These are phyloP conservation scores for Ctenopoma multispine DNA, from an alignment of 2,797 vertebrate species.

Conservation along the genomic window DNA sequence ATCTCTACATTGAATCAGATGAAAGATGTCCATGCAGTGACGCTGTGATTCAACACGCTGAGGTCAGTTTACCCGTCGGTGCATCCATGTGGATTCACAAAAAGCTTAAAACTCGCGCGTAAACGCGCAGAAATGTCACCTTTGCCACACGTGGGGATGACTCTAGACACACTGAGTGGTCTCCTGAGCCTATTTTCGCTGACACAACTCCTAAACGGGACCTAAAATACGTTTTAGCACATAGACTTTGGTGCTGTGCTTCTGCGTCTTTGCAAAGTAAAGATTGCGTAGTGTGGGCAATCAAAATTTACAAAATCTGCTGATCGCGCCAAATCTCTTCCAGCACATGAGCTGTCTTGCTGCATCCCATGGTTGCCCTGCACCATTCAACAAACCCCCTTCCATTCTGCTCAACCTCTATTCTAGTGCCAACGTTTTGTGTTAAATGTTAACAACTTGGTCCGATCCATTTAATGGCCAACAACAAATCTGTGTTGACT, in stretches of 20 bases:
- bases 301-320: not conserved
- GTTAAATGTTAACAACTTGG: constrained; percentile 90
- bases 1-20: constrained; percentile 34
- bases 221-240: not conserved
- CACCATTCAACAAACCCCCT: constrained; percentile 61
- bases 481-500: constrained; percentile 92
- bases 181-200: fast-evolving
- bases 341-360: constrained; percentile 48
- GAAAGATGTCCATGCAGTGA: constrained; percentile 35
- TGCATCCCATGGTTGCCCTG: constrained; percentile 48
- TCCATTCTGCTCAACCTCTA: constrained; percentile 76
- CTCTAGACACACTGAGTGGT: not conserved
- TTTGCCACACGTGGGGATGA: not conserved
- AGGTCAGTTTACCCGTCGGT: not conserved
- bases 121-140: not conserved
- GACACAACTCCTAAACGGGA: not conserved
- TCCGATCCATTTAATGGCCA: constrained; percentile 85
- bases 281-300: too few species aligned
- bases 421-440: constrained; percentile 89
- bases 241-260: not conserved
- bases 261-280: not conserved
- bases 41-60: constrained; percentile 37
- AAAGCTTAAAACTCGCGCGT: constrained; percentile 17
- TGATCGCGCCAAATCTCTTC: constrained; percentile 8
- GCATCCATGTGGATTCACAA: not conserved